A percentile compares a stretch with the other conserved stretches of the same genome.
Evolutionary conservation across 2,888 invertebrate species (phyloP).

Genomic region (Phytoseiulus persimilis): DNA sequence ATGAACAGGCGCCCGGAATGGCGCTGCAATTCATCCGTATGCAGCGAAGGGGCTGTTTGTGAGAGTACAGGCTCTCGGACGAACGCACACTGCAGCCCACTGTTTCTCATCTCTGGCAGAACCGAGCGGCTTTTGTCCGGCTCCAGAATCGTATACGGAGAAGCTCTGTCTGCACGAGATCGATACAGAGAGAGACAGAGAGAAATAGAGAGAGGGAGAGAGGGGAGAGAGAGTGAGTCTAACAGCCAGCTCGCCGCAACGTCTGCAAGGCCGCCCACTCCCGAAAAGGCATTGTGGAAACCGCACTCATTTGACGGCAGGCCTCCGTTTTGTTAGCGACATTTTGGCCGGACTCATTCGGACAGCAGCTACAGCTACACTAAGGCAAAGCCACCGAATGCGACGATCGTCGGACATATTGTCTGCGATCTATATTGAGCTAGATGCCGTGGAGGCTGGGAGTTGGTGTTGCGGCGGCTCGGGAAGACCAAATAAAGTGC

Average conservation of each 20-base stretch:
- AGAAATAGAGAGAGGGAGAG: too few species aligned
- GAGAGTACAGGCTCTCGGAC: neutral
- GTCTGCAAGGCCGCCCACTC: neutral
- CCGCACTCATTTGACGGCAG: neutral
- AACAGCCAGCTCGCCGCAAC: neutral
- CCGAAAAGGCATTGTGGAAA: neutral
- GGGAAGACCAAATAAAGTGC: neutral
- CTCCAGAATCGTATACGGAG: neutral
- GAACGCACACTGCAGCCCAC: neutral
- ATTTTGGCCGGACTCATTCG: neutral
- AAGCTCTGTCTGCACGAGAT: neutral
- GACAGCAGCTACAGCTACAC: neutral
- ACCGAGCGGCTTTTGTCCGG: neutral
- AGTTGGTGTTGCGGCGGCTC: neutral
- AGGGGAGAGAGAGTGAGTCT: too few species aligned
- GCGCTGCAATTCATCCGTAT: neutral
- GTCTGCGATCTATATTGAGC: neutral
- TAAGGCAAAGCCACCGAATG: neutral
- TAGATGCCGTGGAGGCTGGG: neutral
- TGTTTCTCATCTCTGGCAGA: neutral
- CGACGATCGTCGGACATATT: neutral
- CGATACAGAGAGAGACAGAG: neutral
- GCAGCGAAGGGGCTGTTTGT: neutral
- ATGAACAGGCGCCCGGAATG: neutral
- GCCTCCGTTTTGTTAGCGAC: neutral